Evolutionary conservation across 1,140 invertebrate species (phyloP).

Genomic region (Micrasema minimum): DNA sequence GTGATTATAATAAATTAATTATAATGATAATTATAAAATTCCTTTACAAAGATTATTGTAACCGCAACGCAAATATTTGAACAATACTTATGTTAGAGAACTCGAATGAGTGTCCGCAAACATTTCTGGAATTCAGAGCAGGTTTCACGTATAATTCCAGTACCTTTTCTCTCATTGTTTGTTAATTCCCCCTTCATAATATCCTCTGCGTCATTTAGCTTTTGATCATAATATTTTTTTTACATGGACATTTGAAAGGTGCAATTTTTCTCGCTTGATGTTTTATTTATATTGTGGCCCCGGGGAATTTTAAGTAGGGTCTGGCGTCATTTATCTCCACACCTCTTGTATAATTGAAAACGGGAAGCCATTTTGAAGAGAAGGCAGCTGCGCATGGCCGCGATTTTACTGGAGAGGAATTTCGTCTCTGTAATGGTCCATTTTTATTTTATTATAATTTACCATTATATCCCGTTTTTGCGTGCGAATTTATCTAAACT

Average conservation of each 20-base stretch:
- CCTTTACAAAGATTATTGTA: no score
- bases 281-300: slow-evolving; percentile 36
- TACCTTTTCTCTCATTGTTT: not conserved
- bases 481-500: no score
- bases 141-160: no score
- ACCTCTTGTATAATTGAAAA: slow-evolving; percentile 42
- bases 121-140: no score
- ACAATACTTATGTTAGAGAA: no score
- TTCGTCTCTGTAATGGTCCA: no score
- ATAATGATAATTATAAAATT: no score
- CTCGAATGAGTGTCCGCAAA: no score
- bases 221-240: slow-evolving; percentile 17
- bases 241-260: slow-evolving; percentile 33
- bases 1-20: no score
- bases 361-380: slow-evolving; percentile 42
- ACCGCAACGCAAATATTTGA: no score
- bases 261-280: slow-evolving; percentile 38
- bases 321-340: slow-evolving; percentile 43
- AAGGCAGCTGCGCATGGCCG: slow-evolving; percentile 26
- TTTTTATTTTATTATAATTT: no score
- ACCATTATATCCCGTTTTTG: no score
- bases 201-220: slow-evolving; percentile 6
- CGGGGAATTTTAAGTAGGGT: slow-evolving; percentile 45
- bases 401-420: not conserved
- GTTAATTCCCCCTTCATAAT: slow-evolving; percentile 12